Evolutionary conservation across 2,888 invertebrate genomes (phyloP).

Genomic region (Limnephilus auricula): DNA sequence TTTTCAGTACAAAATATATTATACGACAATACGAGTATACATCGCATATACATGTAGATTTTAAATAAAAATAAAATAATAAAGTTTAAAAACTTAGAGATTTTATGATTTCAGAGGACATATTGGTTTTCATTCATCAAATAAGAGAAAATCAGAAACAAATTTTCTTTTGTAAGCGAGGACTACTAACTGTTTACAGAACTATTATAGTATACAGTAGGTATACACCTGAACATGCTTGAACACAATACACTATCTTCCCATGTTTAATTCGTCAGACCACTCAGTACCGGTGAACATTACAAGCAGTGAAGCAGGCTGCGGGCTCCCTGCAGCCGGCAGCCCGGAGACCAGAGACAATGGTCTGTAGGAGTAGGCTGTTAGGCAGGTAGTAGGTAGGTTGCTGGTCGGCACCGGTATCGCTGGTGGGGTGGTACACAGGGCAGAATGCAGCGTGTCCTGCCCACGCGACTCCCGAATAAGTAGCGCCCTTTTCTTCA

Average conservation of each 20-base stretch:
- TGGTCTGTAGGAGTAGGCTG: background rate
- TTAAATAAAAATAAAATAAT: too few species aligned
- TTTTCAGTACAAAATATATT: too few species aligned
- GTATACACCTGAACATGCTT: background rate
- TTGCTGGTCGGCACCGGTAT: background rate
- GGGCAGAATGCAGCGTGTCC: slow-evolving; percentile 10
- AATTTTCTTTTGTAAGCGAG: too few species aligned
- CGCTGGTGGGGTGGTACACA: background rate
- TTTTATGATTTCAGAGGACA: too few species aligned
- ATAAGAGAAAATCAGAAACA: too few species aligned
- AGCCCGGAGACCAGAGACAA: background rate
- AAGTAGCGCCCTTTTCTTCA: slow-evolving; percentile 10
- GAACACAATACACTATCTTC: background rate
- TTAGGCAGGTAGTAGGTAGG: background rate
- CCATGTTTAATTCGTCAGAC: background rate
- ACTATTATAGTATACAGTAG: too few species aligned
- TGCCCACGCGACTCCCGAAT: slow-evolving; percentile 29
- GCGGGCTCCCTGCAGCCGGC: background rate
- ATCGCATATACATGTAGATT: too few species aligned
- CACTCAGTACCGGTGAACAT: background rate
- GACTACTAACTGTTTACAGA: too few species aligned
- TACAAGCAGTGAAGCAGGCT: background rate
- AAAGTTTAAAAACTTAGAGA: too few species aligned
- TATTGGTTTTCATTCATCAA: too few species aligned
- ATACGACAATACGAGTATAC: too few species aligned